Conservation (phyloP, 2,113 vertebrate genomes). For the Elanoides forficatus region DNA sequence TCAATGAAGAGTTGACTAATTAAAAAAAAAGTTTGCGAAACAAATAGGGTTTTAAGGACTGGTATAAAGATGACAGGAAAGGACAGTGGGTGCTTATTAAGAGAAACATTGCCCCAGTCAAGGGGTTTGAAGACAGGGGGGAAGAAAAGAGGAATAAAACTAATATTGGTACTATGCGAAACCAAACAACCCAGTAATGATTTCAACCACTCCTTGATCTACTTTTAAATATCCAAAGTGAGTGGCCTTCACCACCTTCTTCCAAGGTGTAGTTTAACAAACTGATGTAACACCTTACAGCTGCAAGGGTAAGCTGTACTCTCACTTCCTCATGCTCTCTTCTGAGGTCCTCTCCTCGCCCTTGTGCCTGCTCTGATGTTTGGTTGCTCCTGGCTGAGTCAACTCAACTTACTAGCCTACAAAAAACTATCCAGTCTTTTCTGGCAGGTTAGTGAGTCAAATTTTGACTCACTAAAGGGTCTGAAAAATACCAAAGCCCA, state of each 20-base stretch:
- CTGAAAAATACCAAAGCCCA: neutral
- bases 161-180: neutral
- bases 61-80: neutral
- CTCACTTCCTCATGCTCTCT: neutral
- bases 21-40: neutral
- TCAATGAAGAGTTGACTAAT: neutral
- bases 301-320: neutral
- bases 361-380: neutral
- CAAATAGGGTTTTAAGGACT: neutral
- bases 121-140: neutral
- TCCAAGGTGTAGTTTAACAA: neutral
- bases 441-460: neutral
- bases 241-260: neutral
- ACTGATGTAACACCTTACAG: neutral
- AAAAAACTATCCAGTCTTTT: neutral
- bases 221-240: neutral
- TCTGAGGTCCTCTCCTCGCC: neutral
- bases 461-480: neutral
- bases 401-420: neutral
- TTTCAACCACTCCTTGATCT: neutral
- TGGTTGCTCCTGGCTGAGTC: neutral
- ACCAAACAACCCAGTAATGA: neutral
- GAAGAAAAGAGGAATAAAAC: neutral
- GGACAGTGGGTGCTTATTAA: neutral
- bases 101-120: neutral